phyloP scores from a whole-genome alignment of 1,140 invertebrate species.

The Maniola jurtina region DNA sequence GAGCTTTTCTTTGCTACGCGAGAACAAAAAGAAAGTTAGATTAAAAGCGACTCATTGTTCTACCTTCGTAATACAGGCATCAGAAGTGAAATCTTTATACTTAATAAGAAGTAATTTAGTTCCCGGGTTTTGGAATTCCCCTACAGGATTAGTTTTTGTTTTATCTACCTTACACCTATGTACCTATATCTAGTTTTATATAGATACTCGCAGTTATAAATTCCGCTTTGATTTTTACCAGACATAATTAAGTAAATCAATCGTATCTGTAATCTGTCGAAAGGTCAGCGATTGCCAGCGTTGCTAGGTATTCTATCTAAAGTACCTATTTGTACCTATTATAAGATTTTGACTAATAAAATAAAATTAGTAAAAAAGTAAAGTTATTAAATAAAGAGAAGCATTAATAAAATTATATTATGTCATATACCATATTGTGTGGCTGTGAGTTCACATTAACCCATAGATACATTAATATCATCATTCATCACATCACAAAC shows the following conservation, averaged over 20 bases:
- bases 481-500: conserved; percentile 7
- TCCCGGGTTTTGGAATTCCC: conserved; percentile 14
- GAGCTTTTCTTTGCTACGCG: conserved; percentile 56
- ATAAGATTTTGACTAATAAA: no score
- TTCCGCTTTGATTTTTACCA: no score
- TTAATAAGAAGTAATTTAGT: conserved; percentile 37
- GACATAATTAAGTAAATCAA: no score
- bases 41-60: conserved; percentile 70
- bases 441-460: background rate
- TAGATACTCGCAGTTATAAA: no score
- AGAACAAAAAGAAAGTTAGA: conserved; percentile 70
- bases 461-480: background rate
- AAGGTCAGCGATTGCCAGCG: no score
- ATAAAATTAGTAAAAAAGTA: no score
- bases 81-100: conserved; percentile 42
- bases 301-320: no score
- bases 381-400: no score
- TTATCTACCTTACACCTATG: background rate
- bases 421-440: no score
- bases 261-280: no score
- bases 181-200: background rate
- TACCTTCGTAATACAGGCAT: conserved; percentile 60
- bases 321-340: no score
- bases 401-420: no score
- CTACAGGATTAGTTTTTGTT: conserved; percentile 6